Evolutionary conservation across 2,888 invertebrate genomes (phyloP).

Genomic region (Metallyticus violacea): DNA sequence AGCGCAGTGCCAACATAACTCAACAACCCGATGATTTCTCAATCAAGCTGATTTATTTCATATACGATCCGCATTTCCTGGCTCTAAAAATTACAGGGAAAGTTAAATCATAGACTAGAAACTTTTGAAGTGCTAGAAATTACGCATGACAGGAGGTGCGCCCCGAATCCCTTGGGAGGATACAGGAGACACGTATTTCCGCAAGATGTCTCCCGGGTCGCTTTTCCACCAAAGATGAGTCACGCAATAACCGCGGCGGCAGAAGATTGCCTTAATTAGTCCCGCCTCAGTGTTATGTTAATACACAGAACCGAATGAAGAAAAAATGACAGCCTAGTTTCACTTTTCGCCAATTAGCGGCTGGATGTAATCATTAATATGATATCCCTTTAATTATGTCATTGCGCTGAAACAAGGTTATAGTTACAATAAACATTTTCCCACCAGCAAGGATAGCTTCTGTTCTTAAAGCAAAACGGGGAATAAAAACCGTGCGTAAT

Average conservation of each 20-base stretch:
- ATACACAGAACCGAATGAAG: neutral
- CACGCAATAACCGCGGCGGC: neutral
- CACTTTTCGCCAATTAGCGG: neutral
- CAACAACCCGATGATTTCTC: no score
- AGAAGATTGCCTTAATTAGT: neutral
- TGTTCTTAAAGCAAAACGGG: no score
- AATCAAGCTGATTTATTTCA: no score
- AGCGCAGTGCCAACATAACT: no score
- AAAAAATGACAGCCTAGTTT: neutral
- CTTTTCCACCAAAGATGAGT: neutral
- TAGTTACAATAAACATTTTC: neutral
- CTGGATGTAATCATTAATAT: neutral
- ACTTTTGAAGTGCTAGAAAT: neutral
- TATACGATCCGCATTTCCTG: no score
- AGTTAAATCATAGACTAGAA: no score
- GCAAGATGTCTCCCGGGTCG: neutral
- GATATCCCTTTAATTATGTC: neutral
- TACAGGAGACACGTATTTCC: neutral
- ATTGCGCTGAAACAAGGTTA: neutral
- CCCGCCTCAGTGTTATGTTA: neutral
- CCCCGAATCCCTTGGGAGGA: neutral
- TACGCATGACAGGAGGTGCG: neutral
- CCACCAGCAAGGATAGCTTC: neutral
- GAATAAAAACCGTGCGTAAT: neutral
- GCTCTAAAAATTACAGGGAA: no score